Evolutionary conservation across 2,888 invertebrate genomes (phyloP), one percentile per base, ranked within the genome.

Genomic region (Allophyes oxyacanthae): DNA sequence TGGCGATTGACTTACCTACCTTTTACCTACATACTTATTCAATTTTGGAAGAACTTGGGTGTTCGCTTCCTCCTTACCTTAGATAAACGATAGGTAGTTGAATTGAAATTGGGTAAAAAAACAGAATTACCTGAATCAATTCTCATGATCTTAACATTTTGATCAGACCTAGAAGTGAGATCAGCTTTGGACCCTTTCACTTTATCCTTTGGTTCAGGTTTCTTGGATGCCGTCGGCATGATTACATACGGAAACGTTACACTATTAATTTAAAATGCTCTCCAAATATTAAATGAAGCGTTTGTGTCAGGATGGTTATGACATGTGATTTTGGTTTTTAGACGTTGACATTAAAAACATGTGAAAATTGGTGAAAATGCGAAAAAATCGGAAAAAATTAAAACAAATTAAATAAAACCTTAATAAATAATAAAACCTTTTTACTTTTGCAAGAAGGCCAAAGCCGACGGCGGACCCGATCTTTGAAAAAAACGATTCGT

Each of bases 111-210:
- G 15, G 0, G 8, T n/a, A 1, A 9, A n/a, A 5, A 40, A 13
- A 37, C 20, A 20, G 1, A 45, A 45, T 49, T 49, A 83, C 83
- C 77, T 30, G 77, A 59, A 41, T 72, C 63, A 2, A 45, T 77
- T 66, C 79, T 83, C 36, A 77, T 34, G 14, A 82, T 66, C 72
- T 82, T 86, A 33, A 87, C 82, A 75, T 85, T 87, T 44, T 79
- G 78, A 15, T 85, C 85, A 0, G 86, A 85, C 34, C 63, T 62
- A 0, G 83, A 59, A 3, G 62, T 56, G 2, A 83, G 58, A 13
- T 75, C 75, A 1, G 71, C 57, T 42, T 77, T 82, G 2, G 55
- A 49, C 1, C 41, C 40, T 20, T 43, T 50, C 0, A 5, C 36
- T 10, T 46, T 52, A 6, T 45, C 51, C 11, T 32, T 40, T 3